Evolutionary conservation across 2,113 vertebrate species (phyloP), one percentile per base, ranked within the genome.

Genomic region (Calypte anna): DNA sequence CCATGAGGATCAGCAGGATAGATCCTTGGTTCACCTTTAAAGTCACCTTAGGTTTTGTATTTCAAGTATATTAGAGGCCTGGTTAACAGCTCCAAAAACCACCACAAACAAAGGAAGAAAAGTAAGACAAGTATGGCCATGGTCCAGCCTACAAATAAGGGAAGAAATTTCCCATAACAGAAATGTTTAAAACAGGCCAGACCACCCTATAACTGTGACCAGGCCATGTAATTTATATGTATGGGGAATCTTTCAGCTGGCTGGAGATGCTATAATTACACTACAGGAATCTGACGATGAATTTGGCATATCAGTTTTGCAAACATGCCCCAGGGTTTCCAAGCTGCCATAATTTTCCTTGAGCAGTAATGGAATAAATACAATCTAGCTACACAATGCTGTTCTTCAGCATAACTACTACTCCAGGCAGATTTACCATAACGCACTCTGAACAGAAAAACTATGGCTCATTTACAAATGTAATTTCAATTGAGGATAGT

Each of bases 401-500:
- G 96, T 96, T 96, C 91, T 72, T 96, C 94, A 94, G 92, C 91
- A 88, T 96, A 97, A 97, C 97, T 95, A 89, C 96, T 94, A 96
- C 96, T 96, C 80, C 94, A 95, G 97, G 97, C 97, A 98, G 98
- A 98, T 98, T 98, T 98, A 96, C 97, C 95, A 85, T 97, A 97
- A 97, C 96, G 51, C 97, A 91, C 97, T 96, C 96, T 40, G 98
- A 98, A 95, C 98, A 98, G 97, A 97, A 98, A 98, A 98, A 98
- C 96, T 98, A 98, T 97, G 98, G 97, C 98, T 98, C 98, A 98
- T 99, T 98, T 98, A 98, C 98, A 98, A 98, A 98, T 98, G 98
- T 98, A 98, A 98, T 98, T 98, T 98, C 98, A 98, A 98, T 98
- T 97, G 98, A 98, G 97, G 98, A 97, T 97, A 97, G 98, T 98